These are phyloP conservation scores for Harmothoe impar DNA, from an alignment of 2,888 invertebrate species.

Conservation along the genomic window DNA sequence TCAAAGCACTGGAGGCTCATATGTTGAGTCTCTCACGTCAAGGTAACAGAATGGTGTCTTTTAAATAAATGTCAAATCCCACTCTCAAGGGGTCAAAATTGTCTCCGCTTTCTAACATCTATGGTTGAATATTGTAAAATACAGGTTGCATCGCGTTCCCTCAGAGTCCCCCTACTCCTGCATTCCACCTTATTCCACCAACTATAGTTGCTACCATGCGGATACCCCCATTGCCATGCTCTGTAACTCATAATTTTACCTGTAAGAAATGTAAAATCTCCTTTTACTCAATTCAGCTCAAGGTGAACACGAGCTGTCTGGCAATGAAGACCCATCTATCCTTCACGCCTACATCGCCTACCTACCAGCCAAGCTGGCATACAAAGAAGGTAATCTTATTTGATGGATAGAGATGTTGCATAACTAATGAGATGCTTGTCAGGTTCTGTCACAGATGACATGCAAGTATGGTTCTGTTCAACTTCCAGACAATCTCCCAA, in stretches of 20 bases:
- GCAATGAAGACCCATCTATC: constrained; percentile 82
- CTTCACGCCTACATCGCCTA: constrained; percentile 82
- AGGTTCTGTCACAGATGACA: background rate
- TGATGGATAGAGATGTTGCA: background rate
- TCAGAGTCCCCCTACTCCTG: no score
- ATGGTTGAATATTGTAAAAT: background rate
- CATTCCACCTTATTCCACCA: no score
- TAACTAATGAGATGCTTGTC: background rate
- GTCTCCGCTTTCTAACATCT: background rate
- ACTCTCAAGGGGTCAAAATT: background rate
- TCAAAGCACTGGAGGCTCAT: constrained; percentile 82
- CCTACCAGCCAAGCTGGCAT: constrained; percentile 80
- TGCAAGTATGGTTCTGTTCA: no score
- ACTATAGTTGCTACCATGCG: no score
- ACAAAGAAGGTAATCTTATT: constrained; percentile 82
- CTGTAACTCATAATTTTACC: no score
- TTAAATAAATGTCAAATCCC: no score
- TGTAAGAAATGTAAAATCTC: no score
- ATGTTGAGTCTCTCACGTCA: constrained; percentile 80
- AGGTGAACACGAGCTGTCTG: constrained; percentile 81
- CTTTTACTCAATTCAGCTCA: no score
- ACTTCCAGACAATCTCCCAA: no score
- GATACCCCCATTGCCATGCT: no score
- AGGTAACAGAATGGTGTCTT: no score
- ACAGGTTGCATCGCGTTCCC: no score